Evolutionary conservation across 2,888 invertebrate species (phyloP), one percentile per base, ranked within the genome.

Genomic region (Laspeyria flexula): DNA sequence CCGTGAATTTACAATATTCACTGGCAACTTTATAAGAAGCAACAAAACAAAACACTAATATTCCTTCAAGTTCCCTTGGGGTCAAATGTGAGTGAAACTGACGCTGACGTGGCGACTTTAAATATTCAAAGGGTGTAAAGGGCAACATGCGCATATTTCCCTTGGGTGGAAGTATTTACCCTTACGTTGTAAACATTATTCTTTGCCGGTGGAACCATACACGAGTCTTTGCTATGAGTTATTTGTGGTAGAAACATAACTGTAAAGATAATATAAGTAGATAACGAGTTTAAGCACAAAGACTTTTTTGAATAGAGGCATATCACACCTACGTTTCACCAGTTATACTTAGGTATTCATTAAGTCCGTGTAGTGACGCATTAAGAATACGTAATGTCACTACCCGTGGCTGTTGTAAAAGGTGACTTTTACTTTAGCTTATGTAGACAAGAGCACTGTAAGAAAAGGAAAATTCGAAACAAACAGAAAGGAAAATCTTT

Each of bases 81-180:
- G 72, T 67, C 65, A 68, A 30, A 42, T 64, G 73, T 71, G 73
- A 77, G 73, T 76, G 75, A 79, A 76, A 75, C 74, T 73, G 74
- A 73, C 79, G 71, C 74, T 73, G 74, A 73, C 79, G 71, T 62
- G 52, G 68, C 74, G 73, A 76, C 68, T 83, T 90, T 85, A 90
- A 90, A 90, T 90, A 91, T 91, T 90, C 86, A 90, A 81, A 81
- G 87, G 83, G 90, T 88, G 83, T 89, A 91, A 91, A 91, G 91
- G 91, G 91, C 90, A 90, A 83, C 78, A 77, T 73, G 80, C 66
- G 77, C 78, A 77, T 86, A 90, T 91, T 91, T 90, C 91, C 91
- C 91, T 51, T 40, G 90, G 76, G 87, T 67, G 61, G 52, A 40
- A 55, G 63, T 73, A 73, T 73, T 77, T 77, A 79, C 76, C 78